Base-by-base conservation (phyloP, 2,113 vertebrate genomes). In the Chaetops frenatus region DNA sequence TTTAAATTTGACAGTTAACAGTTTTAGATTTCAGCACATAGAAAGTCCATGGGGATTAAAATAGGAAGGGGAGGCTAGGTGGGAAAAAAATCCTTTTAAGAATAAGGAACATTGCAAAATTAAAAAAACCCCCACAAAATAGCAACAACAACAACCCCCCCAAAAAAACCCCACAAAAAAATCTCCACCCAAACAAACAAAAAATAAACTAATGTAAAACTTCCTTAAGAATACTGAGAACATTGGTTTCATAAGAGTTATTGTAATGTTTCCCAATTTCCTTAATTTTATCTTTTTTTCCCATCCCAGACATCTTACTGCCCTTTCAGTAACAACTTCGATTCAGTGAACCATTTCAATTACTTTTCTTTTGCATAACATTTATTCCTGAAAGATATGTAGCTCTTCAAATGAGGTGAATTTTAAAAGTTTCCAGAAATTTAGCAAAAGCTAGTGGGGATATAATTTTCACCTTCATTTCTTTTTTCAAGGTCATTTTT, bases 101-200 rank as follows among this genome's bases (percentile, higher is more conserved):
- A 50, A 45, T 50, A 77, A 78, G 4, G 3, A 79, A 54, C 22
- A 74, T 5, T 29, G 4, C 1, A 77, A 67, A 61, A 67, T 1
- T 19, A 0, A 14, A 51, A 78, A 33, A 35, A 5, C 38, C 38
- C 38, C 38, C 38, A 15, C 17, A 23, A 4, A 22, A n/a, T n/a
- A n/a, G n/a, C n/a, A n/a, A n/a, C n/a, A n/a, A n/a, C n/a, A n/a
- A n/a, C n/a, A n/a, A n/a, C n/a, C n/a, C 38, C 38, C 38, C 38
- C 38, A 10, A 38, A 38, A 38, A 38, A 38, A 38, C 38, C 38
- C 21, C 21, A 7, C 4, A 21, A 18, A 44, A 11, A 25, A 5
- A 28, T 4, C 3, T n/a, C 18, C 16, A 27, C 3, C 4, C 10
- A 38, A 76, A 47, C 8, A 0, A 2, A 2, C 16, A 29, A 2